Evolutionary conservation across 2,797 vertebrate species (phyloP).

Genomic region (Scleropages formosus): DNA sequence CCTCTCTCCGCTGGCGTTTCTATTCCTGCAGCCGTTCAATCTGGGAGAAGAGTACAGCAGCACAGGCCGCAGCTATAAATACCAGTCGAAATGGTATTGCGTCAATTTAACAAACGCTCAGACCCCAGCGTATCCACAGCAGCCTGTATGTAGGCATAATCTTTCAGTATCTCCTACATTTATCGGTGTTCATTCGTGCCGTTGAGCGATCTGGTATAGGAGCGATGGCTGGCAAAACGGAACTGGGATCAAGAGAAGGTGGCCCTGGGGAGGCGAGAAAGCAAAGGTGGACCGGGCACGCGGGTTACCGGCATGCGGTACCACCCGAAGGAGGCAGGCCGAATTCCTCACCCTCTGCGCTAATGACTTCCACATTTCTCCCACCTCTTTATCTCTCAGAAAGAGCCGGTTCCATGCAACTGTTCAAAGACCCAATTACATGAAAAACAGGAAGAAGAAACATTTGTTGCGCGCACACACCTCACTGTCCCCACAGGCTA

Average conservation of each 20-base stretch:
- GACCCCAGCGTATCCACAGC: neutral
- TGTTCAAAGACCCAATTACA: neutral
- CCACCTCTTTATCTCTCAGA: conserved; percentile 47
- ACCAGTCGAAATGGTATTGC: conserved; percentile 33
- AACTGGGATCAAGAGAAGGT: neutral
- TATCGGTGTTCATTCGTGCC: neutral
- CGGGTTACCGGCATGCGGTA: neutral
- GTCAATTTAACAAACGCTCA: conserved; percentile 59
- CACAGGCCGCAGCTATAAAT: conserved; percentile 41
- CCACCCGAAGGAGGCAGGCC: conserved; percentile 31
- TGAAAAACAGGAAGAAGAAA: neutral
- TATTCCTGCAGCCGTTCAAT: no score
- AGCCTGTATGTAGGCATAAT: neutral
- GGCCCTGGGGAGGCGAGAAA: neutral
- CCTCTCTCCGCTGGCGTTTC: no score
- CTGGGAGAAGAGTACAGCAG: no score
- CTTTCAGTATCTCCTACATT: neutral
- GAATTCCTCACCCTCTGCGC: conserved; percentile 55
- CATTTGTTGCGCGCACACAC: neutral
- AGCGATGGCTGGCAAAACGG: neutral
- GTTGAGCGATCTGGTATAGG: neutral
- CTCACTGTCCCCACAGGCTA: conserved; percentile 3
- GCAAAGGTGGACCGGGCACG: neutral
- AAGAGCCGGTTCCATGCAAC: conserved; percentile 47
- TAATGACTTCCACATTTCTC: conserved; percentile 69